Percentiles rank a stretch among this genome's conserved stretches.
Conservation (phyloP, 2,888 invertebrate genomes). For the Sicus ferrugineus region DNA sequence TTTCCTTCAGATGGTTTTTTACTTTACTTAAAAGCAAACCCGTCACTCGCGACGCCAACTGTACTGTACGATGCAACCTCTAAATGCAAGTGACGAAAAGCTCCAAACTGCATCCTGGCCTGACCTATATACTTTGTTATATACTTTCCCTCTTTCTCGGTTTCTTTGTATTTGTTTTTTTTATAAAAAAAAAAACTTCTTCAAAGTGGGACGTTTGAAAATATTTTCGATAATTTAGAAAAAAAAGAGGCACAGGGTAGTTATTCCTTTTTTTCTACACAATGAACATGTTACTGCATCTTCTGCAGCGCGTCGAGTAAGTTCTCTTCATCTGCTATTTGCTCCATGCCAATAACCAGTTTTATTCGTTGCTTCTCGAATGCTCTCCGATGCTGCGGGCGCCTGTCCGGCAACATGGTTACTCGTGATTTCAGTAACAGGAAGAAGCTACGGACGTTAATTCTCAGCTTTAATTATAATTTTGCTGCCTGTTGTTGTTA, state of each 20-base stretch:
- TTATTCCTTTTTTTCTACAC: conserved; percentile 26
- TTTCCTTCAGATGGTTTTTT: too few relatives aligned
- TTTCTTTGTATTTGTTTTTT: too few relatives aligned
- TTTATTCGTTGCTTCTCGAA: not conserved
- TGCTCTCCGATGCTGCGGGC: not conserved
- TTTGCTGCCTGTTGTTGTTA: conserved; percentile 1
- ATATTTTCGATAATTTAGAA: conserved; percentile 20
- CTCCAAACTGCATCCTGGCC: too few relatives aligned
- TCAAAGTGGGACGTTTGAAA: conserved; percentile 27
- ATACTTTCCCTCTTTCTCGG: too few relatives aligned
- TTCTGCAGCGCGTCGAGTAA: not conserved
- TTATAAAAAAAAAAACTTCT: too few relatives aligned
- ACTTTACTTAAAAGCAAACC: too few relatives aligned
- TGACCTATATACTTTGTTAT: too few relatives aligned
- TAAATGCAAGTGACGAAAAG: too few relatives aligned
- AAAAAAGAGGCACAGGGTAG: conserved; percentile 32
- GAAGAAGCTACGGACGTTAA: not conserved
- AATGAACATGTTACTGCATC: conserved; percentile 12
- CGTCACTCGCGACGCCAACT: too few relatives aligned
- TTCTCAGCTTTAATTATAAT: not conserved
- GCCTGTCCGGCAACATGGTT: not conserved
- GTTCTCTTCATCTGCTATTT: not conserved
- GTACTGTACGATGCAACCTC: too few relatives aligned
- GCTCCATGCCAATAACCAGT: not conserved
- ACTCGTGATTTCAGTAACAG: not conserved